These are phyloP conservation scores for Isurus oxyrinchus DNA, from an alignment of 2,113 vertebrate species.

Conservation along the genomic window DNA sequence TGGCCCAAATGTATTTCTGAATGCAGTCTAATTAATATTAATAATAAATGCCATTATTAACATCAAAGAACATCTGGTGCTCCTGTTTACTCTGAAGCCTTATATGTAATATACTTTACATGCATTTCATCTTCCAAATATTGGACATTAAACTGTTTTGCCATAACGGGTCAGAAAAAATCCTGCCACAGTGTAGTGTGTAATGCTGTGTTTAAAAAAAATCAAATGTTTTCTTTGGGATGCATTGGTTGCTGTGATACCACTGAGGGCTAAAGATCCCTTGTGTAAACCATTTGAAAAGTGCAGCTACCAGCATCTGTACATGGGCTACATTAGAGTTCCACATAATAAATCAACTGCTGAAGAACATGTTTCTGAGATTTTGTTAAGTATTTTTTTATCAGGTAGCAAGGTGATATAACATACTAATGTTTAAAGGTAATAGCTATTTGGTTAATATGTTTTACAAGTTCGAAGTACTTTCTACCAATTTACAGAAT, in stretches of 20 bases:
- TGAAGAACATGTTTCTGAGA: constrained; percentile 99
- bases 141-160: constrained; percentile 86
- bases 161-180: constrained; percentile 69
- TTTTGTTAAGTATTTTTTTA: constrained; percentile 99
- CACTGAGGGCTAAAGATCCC: constrained; percentile 77
- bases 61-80: constrained; percentile 99
- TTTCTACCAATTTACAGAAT: constrained; percentile 96
- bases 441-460: constrained; percentile 99
- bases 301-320: constrained; percentile 79
- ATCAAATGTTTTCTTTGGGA: constrained; percentile 76
- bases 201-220: constrained; percentile 60
- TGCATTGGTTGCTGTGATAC: constrained; percentile 85
- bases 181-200: constrained; percentile 65
- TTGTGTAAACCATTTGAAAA: constrained; percentile 73
- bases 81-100: constrained; percentile 99
- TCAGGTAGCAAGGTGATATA: constrained; percentile 99
- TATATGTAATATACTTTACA: constrained; percentile 98
- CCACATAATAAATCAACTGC: constrained; percentile 90
- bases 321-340: constrained; percentile 85
- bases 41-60: constrained; percentile 99
- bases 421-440: constrained; percentile 99
- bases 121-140: constrained; percentile 96
- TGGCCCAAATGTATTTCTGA: constrained; percentile 99
- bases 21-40: constrained; percentile 99
- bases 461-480: constrained; percentile 99